Evolutionary conservation across 2,888 invertebrate species (phyloP).

Genomic region (Colletes collaris): DNA sequence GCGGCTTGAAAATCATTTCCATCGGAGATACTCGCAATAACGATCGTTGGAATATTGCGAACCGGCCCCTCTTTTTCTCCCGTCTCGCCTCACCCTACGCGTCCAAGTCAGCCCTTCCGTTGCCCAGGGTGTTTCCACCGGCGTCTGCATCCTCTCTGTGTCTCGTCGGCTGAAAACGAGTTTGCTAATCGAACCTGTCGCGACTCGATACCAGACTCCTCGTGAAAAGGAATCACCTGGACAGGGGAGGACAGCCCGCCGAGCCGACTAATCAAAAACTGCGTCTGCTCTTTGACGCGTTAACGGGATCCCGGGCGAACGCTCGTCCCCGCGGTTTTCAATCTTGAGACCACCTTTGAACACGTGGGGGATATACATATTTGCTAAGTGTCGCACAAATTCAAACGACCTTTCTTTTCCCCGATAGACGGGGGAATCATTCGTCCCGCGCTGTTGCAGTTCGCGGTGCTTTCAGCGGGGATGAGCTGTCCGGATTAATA

Average conservation of each 20-base stretch:
- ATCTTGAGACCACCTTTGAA: constrained; percentile 16
- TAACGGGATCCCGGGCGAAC: background rate
- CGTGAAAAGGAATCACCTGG: constrained; percentile 14
- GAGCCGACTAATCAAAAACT: constrained; percentile 11
- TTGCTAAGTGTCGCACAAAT: constrained; percentile 14
- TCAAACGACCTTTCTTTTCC: constrained; percentile 3
- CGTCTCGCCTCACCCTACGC: background rate
- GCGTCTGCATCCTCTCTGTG: constrained; percentile 25
- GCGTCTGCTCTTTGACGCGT: background rate
- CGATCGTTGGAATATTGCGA: constrained; percentile 70
- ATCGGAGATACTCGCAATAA: constrained; percentile 67
- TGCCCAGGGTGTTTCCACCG: constrained; percentile 23
- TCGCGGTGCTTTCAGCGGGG: background rate
- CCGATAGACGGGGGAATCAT: background rate
- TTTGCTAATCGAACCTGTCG: constrained; percentile 72
- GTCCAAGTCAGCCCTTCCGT: constrained; percentile 12
- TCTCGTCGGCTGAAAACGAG: constrained; percentile 42
- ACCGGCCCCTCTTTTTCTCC: constrained; percentile 19
- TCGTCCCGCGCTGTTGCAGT: background rate
- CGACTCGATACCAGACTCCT: constrained; percentile 49
- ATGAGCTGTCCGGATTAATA: background rate
- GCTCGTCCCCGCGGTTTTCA: constrained; percentile 14
- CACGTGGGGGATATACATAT: background rate
- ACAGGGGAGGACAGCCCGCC: background rate
- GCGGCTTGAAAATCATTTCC: constrained; percentile 73